These are phyloP conservation scores for Drosophila athabasca DNA, from an alignment of 1,140 invertebrate species.

Conservation along the genomic window DNA sequence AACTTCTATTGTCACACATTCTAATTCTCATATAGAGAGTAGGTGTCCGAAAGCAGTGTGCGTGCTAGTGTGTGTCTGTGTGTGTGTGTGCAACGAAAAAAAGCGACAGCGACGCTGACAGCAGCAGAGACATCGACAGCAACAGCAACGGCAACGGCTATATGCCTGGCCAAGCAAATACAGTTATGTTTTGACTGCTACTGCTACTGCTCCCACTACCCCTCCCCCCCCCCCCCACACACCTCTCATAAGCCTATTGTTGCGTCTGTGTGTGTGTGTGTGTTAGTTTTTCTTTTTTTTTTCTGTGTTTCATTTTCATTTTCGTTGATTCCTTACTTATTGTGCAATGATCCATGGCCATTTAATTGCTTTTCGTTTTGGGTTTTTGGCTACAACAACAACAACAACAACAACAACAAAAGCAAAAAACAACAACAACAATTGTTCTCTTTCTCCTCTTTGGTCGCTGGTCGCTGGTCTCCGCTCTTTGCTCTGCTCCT, in stretches of 20 bases:
- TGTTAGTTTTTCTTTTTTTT: constrained; percentile 1
- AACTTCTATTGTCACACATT: constrained; percentile 12
- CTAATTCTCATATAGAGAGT: constrained; percentile 22
- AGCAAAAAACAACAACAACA: constrained; percentile 22
- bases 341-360: constrained; percentile 81
- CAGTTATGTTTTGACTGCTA: constrained; percentile 69
- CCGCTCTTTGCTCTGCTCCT: constrained; percentile 11
- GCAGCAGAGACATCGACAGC: constrained; percentile 9
- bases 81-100: too few species aligned
- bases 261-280: neutral
- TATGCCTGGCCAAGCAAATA: constrained; percentile 74
- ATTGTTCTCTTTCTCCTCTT: constrained; percentile 42
- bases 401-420: constrained; percentile 20
- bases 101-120: constrained; percentile 28
- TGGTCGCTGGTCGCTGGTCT: constrained; percentile 10
- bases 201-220: constrained; percentile 28
- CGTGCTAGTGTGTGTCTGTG: too few species aligned
- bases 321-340: constrained; percentile 77
- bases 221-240: neutral
- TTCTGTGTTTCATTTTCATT: constrained; percentile 3
- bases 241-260: too few species aligned
- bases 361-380: constrained; percentile 80
- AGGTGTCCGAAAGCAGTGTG: constrained; percentile 7
- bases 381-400: constrained; percentile 62
- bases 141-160: constrained; percentile 26